Evolutionary conservation across 1,140 invertebrate species (phyloP).

Genomic region (Neodiprion virginianus): DNA sequence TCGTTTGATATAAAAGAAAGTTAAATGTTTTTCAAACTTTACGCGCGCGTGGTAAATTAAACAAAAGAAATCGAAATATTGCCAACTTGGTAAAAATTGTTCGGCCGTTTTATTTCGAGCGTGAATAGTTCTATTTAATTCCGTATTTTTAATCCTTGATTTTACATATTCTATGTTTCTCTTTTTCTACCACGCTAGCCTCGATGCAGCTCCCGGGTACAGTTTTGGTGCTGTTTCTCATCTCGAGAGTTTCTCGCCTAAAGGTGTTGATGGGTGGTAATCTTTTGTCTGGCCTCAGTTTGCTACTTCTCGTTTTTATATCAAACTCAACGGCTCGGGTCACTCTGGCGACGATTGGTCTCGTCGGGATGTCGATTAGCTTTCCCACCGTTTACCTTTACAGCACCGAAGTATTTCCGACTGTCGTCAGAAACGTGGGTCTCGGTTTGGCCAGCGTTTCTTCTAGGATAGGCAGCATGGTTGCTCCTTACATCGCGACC

Average conservation of each 20-base stretch:
- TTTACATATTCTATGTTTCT: background rate
- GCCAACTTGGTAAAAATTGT: too few relatives aligned
- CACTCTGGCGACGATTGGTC: conserved; percentile 66
- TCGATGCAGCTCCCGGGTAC: conserved; percentile 55
- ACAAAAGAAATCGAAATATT: too few relatives aligned
- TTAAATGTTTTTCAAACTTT: too few relatives aligned
- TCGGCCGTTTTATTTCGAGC: background rate
- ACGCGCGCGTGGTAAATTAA: too few relatives aligned
- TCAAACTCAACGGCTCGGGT: conserved; percentile 48
- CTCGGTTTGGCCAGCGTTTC: conserved; percentile 69
- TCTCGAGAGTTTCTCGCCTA: conserved; percentile 56
- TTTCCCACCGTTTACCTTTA: conserved; percentile 70
- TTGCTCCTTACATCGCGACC: conserved; percentile 68
- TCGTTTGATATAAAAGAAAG: too few relatives aligned
- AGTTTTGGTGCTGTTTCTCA: conserved; percentile 48
- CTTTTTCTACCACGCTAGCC: conserved; percentile 42
- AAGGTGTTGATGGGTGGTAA: conserved; percentile 54
- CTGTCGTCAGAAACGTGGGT: conserved; percentile 70
- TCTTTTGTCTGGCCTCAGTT: conserved; percentile 46
- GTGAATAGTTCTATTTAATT: conserved; percentile 18
- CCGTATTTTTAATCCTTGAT: conserved; percentile 1
- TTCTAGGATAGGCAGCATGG: conserved; percentile 71
- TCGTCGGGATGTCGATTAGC: conserved; percentile 68
- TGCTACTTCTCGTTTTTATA: conserved; percentile 47
- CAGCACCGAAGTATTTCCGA: conserved; percentile 74